Evolutionary conservation across 2,888 invertebrate genomes (phyloP), one percentile per base, ranked within the genome.

Genomic region (Sipunculus nudus): DNA sequence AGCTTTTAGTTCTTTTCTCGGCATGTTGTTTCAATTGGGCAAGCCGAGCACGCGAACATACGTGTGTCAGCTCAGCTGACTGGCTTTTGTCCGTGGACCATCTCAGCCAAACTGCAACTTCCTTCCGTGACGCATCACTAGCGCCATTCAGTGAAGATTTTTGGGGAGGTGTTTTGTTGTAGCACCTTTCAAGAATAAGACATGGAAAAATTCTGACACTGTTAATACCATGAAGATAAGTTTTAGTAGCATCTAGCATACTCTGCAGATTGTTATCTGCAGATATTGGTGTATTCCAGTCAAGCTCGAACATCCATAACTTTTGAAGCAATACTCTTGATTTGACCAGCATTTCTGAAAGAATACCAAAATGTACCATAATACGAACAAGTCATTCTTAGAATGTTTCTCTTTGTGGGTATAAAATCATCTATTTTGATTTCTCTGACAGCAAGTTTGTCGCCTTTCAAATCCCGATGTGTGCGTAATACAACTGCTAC

Each of bases 221-320:
- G 8, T 16, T 4, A 19, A 47, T n/a, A 10, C 46, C 53, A 13
- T 35, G 8, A 8, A 35, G 35, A 35, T 35, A 8, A 13, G 8
- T 10, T 35, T 35, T 16, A 16, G 46, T 53, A 19, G 31, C 21
- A 19, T 46, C 16, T 5, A 16, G 6, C 39, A n/a, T 23, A 48
- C 47, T 32, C 10, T 53, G 25, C 5, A 53, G 53, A 52, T 53
- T 45, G 29, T 45, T 53, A n/a, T 53, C 45, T 23, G 3, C 8
- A 6, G 16, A 19, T n/a, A 53, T 50, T 28, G 53, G 53, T n/a
- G 53, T 53, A 39, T 53, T 28, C 53, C 53, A 50, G 46, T 53
- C 53, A 8, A 53, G n/a, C 19, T 53, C 53, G 19, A 47, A 53
- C 26, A 19, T 45, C 53, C 53, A 53, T 29, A 53, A 19, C 26